Base-by-base conservation (phyloP, 2,797 vertebrate species). In the Neomorphus geoffroyi region DNA sequence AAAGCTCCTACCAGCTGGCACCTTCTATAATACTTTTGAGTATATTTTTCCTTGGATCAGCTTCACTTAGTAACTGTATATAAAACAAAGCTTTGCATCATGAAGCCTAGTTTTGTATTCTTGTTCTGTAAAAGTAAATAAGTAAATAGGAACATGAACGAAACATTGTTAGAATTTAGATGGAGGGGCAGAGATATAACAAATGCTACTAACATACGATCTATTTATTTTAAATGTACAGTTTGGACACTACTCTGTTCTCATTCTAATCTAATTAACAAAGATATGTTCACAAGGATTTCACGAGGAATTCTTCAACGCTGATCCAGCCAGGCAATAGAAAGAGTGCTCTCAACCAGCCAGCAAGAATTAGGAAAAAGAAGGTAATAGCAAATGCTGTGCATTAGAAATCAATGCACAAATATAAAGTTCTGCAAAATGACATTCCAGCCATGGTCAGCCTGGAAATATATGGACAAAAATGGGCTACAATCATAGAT, bases 191-290 rank as follows among this genome's bases (percentile, higher is more conserved):
- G 73, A 57, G 35, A 77, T 92, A 88, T 79, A 69, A 60, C 88
- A 94, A 66, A 77, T 22, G 39, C 7, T 48, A 35, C 22, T 41
- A 57, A 86, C 64, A 32, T 43, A 51, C n/a, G 26, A 64, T 79
- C 35, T 88, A 86, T 90, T 82, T 51, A 86, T 92, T 86, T 89
- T 30, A 88, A 91, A 95, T 65, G n/a, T 14, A 28, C 32, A 33
- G 0, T 81, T 84, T 78, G 35, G 75, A 84, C 32, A 73, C 58
- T 46, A 11, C 51, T 86, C 62, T 80, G 28, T 92, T 91, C 41
- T 37, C 33, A 57, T 74, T 94, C 41, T 77, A 43, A 48, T 62
- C 39, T 45, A 39, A 80, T 51, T 87, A 79, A 87, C 43, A 83
- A 35, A 51, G 35, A 27, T 66, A 27, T 22, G 23, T 67, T 81